Conservation (phyloP, 2,888 invertebrate species). For the Calameuta filiformis region DNA sequence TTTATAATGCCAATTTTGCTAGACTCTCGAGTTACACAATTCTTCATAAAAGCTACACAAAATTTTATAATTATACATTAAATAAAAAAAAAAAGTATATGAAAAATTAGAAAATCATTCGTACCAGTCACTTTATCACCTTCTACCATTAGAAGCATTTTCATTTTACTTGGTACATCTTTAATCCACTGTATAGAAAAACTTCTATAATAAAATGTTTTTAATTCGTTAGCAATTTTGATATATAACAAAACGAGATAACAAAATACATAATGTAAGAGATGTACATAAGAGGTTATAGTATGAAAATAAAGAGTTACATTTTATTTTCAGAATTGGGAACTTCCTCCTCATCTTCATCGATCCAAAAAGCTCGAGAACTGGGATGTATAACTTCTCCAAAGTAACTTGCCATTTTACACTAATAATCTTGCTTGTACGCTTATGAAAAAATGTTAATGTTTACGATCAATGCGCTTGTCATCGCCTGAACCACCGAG, state of each 20-base stretch:
- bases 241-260: background rate
- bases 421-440: background rate
- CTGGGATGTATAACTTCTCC: slow-evolving; percentile 57
- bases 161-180: slow-evolving; percentile 41
- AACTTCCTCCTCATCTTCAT: slow-evolving; percentile 51
- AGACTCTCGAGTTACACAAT: slow-evolving; percentile 35
- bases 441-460: background rate
- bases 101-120: slow-evolving; percentile 12
- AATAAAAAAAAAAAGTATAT: slow-evolving; percentile 21
- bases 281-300: slow-evolving; percentile 20
- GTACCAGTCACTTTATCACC: slow-evolving; percentile 51
- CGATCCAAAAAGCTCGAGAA: slow-evolving; percentile 61
- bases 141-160: slow-evolving; percentile 52
- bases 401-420: slow-evolving; percentile 51
- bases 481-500: background rate
- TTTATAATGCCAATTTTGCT: slow-evolving; percentile 47
- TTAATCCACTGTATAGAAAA: slow-evolving; percentile 49
- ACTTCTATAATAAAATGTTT: slow-evolving; percentile 37
- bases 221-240: background rate
- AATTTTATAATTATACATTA: slow-evolving; percentile 18
- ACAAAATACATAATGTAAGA: background rate
- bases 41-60: slow-evolving; percentile 24
- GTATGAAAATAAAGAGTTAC: slow-evolving; percentile 31
- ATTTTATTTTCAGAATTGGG: slow-evolving; percentile 21
- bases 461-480: background rate